phyloP scores from a whole-genome alignment of 2,888 invertebrate species.

The Agonum fuliginosum region DNA sequence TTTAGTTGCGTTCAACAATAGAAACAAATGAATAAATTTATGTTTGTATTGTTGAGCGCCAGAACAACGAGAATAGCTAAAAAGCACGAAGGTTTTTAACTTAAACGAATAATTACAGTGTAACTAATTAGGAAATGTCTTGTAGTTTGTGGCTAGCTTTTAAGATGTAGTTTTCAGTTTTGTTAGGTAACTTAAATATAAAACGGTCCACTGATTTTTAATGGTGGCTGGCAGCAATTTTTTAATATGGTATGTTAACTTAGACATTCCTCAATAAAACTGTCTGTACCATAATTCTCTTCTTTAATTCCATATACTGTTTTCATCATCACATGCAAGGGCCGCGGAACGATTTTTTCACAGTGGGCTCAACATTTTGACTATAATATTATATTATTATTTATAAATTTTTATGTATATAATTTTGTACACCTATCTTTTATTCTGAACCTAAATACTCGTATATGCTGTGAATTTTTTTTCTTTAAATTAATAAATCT shows the following conservation, averaged over 20 bases:
- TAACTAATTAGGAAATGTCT: slow-evolving; percentile 45
- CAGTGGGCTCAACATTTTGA: too few relatives aligned
- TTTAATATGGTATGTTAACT: slow-evolving; percentile 64
- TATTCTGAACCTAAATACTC: too few relatives aligned
- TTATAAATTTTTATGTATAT: too few relatives aligned
- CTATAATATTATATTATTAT: too few relatives aligned
- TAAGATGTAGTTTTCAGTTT: slow-evolving; percentile 52
- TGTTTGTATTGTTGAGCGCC: slow-evolving; percentile 35
- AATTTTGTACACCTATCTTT: too few relatives aligned
- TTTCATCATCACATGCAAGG: too few relatives aligned
- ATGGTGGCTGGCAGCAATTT: slow-evolving; percentile 64
- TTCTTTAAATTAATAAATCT: too few relatives aligned
- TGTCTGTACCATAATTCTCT: slow-evolving; percentile 64
- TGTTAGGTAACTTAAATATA: slow-evolving; percentile 51
- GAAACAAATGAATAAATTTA: slow-evolving; percentile 15
- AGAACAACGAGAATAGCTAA: neutral
- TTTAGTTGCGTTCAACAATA: slow-evolving; percentile 31
- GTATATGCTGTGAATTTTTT: too few relatives aligned
- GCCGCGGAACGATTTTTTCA: too few relatives aligned
- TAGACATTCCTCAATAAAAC: slow-evolving; percentile 66
- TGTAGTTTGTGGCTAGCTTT: slow-evolving; percentile 55
- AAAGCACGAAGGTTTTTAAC: slow-evolving; percentile 20
- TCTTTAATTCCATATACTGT: too few relatives aligned
- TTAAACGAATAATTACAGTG: slow-evolving; percentile 30
- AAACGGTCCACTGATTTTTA: slow-evolving; percentile 60